phyloP scores from a whole-genome alignment of 1,140 invertebrate genomes.

The Brachionus asplanchnoidis region DNA sequence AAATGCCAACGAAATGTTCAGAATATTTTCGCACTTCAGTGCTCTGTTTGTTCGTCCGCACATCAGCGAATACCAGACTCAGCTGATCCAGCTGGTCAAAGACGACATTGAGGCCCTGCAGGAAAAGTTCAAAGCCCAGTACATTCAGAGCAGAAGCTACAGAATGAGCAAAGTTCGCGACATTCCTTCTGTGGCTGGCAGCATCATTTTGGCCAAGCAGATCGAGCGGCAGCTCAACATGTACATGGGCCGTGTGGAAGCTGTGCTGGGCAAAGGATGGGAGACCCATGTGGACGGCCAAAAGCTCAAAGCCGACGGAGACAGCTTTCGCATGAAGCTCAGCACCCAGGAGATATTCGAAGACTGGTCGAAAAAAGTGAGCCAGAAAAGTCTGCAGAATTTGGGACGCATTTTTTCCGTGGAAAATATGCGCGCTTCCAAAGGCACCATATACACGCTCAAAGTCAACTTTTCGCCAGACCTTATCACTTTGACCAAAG shows the following conservation, averaged over 20 bases:
- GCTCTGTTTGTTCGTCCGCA: constrained; percentile 95
- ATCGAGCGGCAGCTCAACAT: constrained; percentile 96
- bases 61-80: constrained; percentile 96
- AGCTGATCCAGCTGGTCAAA: constrained; percentile 95
- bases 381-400: constrained; percentile 11
- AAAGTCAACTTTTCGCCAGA: constrained; percentile 92
- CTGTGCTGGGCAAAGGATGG: constrained; percentile 96
- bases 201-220: constrained; percentile 68
- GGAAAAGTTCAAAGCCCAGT: constrained; percentile 87
- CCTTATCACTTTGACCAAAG: constrained; percentile 94
- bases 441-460: constrained; percentile 19
- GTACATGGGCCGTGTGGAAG: constrained; percentile 90
- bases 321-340: constrained; percentile 89
- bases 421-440: constrained; percentile 18
- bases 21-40: constrained; percentile 95
- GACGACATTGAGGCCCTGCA: constrained; percentile 96
- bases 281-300: constrained; percentile 98
- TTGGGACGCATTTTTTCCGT: constrained; percentile 20
- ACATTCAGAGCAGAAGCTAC: constrained; percentile 74
- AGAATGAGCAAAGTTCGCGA: constrained; percentile 83
- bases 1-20: constrained; percentile 99
- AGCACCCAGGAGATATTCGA: constrained; percentile 95
- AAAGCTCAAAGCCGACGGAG: constrained; percentile 92
- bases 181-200: constrained; percentile 89
- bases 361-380: constrained; percentile 80